phyloP scores from a whole-genome alignment of 2,113 vertebrate genomes.

The Spea multiplicata region DNA sequence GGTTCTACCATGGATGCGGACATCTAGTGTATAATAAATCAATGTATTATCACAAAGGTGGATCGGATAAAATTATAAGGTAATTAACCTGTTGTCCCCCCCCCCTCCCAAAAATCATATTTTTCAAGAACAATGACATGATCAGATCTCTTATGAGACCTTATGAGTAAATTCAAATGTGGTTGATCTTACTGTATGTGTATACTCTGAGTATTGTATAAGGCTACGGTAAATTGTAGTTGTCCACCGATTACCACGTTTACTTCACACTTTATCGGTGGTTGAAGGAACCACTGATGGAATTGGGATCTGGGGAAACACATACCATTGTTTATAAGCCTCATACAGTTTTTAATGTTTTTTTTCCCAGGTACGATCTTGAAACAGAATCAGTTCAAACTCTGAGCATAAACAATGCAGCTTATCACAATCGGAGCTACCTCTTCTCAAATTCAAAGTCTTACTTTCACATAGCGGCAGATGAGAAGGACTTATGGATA shows the following conservation, averaged over 20 bases:
- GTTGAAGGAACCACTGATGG: too few relatives aligned
- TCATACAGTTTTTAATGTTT: background rate
- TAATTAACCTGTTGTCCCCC: conserved; percentile 55
- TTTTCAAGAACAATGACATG: too few relatives aligned
- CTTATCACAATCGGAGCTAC: conserved; percentile 81
- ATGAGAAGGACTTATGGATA: conserved; percentile 89
- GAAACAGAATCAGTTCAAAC: conserved; percentile 62
- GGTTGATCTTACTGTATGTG: too few relatives aligned
- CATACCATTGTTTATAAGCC: too few relatives aligned
- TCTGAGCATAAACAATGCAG: conserved; percentile 74
- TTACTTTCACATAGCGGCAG: conserved; percentile 88
- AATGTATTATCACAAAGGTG: conserved; percentile 90
- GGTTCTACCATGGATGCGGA: conserved; percentile 86
- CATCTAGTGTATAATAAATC: conserved; percentile 80
- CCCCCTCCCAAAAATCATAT: too few relatives aligned
- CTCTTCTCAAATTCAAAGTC: conserved; percentile 91
- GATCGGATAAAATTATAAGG: conserved; percentile 80
- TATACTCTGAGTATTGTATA: too few relatives aligned
- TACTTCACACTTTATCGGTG: too few relatives aligned
- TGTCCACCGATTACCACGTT: too few relatives aligned
- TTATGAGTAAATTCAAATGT: too few relatives aligned
- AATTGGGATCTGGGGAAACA: too few relatives aligned
- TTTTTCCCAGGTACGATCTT: conserved; percentile 75
- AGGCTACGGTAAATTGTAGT: too few relatives aligned
- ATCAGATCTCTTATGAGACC: too few relatives aligned